Evolutionary conservation across 2,888 invertebrate genomes (phyloP), one percentile per base, ranked within the genome.

Genomic region (Lordiphosa andalusiaca): DNA sequence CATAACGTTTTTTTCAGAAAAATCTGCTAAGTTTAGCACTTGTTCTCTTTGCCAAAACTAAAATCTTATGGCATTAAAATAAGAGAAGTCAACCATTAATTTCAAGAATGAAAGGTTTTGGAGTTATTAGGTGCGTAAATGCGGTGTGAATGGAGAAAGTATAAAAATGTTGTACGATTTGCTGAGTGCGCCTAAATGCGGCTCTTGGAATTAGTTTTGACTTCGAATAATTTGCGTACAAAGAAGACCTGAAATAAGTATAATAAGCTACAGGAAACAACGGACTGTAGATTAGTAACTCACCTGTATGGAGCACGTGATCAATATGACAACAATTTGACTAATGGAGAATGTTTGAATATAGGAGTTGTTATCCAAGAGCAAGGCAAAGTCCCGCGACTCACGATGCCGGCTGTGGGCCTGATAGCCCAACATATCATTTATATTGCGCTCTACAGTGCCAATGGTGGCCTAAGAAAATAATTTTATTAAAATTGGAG

Each of bases 281-380:
- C 4, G 12, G 12, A 12, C 16, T 23, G 5, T 7, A 35, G 10
- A 40, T 41, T 0, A 13, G 6, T 4, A 13, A 25, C 53, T 5
- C 53, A 94, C 93, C 90, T 96, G 96, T 46, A 94, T 87, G 1
- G 94, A 91, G 7, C 95, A 95, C 0, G 97, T 95, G 1, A 93
- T 91, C 47, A 94, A 90, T 66, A 98, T 95, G 1, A 97, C 94
- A 23, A 94, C 57, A 70, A 97, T 95, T 91, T 98, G 97, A 49
- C 94, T 91, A 2, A 97, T 80, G 0, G 98, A 98, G 95, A 97
- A 98, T 61, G 93, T 93, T 64, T 95, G 92, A n/a, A 98, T 95
- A 88, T 97, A 97, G 4, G 91, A 90, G 87, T 96, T 95, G 88
- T 97, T 97, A 85, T 95, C 95, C 66, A 93, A 86, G 21, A 97